Conservation (phyloP, 1,140 invertebrate genomes). For the Euura saliciscinereae region DNA sequence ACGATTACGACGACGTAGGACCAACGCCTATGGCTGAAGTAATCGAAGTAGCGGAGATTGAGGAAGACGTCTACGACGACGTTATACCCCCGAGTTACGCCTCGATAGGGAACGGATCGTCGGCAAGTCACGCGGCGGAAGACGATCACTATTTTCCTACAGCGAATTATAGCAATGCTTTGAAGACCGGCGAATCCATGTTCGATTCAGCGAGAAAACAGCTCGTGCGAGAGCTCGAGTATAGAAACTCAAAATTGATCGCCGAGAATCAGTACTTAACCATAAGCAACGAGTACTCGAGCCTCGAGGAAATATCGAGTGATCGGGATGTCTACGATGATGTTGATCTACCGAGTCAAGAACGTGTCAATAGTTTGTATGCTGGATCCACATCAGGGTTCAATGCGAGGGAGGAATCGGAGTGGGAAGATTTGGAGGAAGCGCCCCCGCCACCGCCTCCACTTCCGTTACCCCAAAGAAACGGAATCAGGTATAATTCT, state of each 20-base stretch:
- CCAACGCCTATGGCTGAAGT: neutral
- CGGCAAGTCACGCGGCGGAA: neutral
- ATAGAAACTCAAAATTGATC: neutral
- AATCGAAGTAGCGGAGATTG: neutral
- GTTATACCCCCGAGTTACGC: constrained; percentile 28
- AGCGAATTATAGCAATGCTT: neutral
- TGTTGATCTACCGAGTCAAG: constrained; percentile 41
- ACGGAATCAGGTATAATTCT: constrained; percentile 15
- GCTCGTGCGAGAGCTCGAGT: neutral
- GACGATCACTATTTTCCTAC: neutral
- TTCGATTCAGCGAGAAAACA: neutral
- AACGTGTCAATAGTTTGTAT: constrained; percentile 54
- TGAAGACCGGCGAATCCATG: neutral
- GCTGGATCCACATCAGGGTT: constrained; percentile 36
- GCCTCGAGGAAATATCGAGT: constrained; percentile 31
- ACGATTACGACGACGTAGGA: constrained; percentile 16
- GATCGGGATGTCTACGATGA: constrained; percentile 52
- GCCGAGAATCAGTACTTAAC: constrained; percentile 21
- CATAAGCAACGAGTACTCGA: constrained; percentile 41
- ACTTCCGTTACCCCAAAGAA: neutral
- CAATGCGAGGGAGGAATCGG: constrained; percentile 42
- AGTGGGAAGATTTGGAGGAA: constrained; percentile 51
- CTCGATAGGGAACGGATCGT: neutral
- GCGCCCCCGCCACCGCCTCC: constrained; percentile 8
- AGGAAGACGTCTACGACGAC: constrained; percentile 47